Conservation (phyloP, 2,888 invertebrate species). For the Synanthedon formicaeformis region DNA sequence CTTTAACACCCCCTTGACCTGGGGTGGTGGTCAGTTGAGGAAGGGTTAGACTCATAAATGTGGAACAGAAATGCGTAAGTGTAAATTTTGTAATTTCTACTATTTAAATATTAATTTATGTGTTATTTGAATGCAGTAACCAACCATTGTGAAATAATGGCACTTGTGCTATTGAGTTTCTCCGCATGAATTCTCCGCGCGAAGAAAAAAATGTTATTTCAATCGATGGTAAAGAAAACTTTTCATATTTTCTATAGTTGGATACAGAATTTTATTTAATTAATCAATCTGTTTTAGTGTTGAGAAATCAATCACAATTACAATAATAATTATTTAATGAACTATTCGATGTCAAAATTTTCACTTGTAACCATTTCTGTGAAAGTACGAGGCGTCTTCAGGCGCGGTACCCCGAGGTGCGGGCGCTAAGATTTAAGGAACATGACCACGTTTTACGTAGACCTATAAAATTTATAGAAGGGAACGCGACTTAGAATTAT, state of each 20-base stretch:
- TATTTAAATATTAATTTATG: too few species aligned
- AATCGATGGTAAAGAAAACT: background rate
- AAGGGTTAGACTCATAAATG: slow-evolving; percentile 21
- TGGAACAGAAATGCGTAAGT: slow-evolving; percentile 20
- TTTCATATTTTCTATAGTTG: background rate
- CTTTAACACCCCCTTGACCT: slow-evolving; percentile 38
- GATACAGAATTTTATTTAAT: background rate
- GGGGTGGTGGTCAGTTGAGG: slow-evolving; percentile 35
- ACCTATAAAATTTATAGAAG: background rate
- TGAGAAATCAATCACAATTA: background rate
- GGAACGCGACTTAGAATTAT: background rate
- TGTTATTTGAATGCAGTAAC: too few species aligned
- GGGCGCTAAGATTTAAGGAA: slow-evolving; percentile 47
- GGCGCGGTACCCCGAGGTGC: slow-evolving; percentile 40
- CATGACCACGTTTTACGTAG: slow-evolving; percentile 13
- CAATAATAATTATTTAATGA: background rate
- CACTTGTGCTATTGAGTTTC: too few species aligned
- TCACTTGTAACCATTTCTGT: slow-evolving; percentile 14
- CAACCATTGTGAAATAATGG: too few species aligned
- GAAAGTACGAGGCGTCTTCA: slow-evolving; percentile 24
- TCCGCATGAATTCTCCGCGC: too few species aligned
- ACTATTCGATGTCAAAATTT: slow-evolving; percentile 4
- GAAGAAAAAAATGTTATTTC: too few species aligned
- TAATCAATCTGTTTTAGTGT: background rate
- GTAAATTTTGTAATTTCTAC: slow-evolving; percentile 8